Evolutionary conservation across 2,113 vertebrate genomes (phyloP).

Genomic region (Otus sunia): DNA sequence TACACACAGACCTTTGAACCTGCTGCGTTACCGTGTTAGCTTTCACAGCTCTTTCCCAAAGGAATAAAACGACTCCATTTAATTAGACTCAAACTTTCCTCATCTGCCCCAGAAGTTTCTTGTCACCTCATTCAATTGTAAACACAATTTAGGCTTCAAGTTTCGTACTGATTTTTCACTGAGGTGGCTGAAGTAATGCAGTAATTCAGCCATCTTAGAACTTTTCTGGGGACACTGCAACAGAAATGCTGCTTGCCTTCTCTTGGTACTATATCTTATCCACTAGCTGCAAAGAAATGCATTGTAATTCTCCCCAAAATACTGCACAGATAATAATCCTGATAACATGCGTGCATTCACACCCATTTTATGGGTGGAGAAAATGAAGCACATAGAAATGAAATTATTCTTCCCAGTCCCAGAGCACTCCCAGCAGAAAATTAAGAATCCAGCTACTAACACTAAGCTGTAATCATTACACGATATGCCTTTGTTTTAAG

Average conservation of each 20-base stretch:
- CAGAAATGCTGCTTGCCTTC: neutral
- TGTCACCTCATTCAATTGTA: neutral
- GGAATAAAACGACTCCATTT: slow-evolving; percentile 35
- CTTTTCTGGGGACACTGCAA: neutral
- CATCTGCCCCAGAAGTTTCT: neutral
- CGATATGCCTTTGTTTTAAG: neutral
- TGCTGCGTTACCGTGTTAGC: neutral
- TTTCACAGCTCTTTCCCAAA: slow-evolving; percentile 42
- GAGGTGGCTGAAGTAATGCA: neutral
- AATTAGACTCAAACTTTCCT: slow-evolving; percentile 9
- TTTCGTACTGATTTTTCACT: neutral
- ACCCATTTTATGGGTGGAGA: neutral
- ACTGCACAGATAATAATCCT: neutral
- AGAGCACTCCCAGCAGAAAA: neutral
- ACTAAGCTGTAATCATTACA: neutral
- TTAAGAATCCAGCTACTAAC: neutral
- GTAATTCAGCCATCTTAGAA: neutral
- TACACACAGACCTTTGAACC: slow-evolving; percentile 52
- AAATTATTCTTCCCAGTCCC: neutral
- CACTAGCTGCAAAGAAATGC: neutral
- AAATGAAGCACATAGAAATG: neutral
- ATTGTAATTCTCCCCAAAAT: neutral
- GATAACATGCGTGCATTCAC: accelerated
- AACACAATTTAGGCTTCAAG: neutral
- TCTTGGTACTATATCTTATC: neutral